phyloP scores from a whole-genome alignment of 2,113 vertebrate species.

The Tiliqua scincoides region DNA sequence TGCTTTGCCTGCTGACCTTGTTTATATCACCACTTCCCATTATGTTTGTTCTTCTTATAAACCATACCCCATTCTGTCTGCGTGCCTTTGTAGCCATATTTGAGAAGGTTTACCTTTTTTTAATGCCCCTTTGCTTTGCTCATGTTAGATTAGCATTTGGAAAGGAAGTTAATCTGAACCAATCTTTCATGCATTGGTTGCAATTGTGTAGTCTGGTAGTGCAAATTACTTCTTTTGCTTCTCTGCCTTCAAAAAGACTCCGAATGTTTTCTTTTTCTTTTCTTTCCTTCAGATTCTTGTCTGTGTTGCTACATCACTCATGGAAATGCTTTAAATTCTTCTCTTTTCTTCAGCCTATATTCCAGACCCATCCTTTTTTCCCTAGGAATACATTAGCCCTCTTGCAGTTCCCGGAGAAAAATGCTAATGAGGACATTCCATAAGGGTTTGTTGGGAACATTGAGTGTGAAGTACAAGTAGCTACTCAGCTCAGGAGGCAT shows the following conservation, averaged over 20 bases:
- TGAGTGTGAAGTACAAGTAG: constrained; percentile 40
- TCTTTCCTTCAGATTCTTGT: constrained; percentile 2
- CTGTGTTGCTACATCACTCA: background rate
- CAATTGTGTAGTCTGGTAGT: background rate
- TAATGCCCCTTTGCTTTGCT: background rate
- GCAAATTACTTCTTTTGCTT: background rate
- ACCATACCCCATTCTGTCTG: background rate
- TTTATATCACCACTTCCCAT: background rate
- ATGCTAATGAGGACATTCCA: constrained; percentile 2
- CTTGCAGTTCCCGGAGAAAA: constrained; percentile 6
- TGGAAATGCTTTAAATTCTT: background rate
- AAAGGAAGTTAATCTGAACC: background rate
- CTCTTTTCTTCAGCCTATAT: background rate
- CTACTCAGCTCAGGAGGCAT: constrained; percentile 41
- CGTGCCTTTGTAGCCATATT: background rate
- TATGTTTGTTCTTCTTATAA: background rate
- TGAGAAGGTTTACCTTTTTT: background rate
- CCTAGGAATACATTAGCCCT: background rate
- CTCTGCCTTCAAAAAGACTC: background rate
- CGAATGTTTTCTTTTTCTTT: background rate
- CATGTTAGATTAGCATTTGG: background rate
- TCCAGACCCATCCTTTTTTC: background rate
- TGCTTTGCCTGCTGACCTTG: background rate
- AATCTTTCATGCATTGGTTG: background rate
- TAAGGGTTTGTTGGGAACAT: constrained; percentile 28